phyloP scores from a whole-genome alignment of 2,888 invertebrate genomes.

The Oscheius sp. region DNA sequence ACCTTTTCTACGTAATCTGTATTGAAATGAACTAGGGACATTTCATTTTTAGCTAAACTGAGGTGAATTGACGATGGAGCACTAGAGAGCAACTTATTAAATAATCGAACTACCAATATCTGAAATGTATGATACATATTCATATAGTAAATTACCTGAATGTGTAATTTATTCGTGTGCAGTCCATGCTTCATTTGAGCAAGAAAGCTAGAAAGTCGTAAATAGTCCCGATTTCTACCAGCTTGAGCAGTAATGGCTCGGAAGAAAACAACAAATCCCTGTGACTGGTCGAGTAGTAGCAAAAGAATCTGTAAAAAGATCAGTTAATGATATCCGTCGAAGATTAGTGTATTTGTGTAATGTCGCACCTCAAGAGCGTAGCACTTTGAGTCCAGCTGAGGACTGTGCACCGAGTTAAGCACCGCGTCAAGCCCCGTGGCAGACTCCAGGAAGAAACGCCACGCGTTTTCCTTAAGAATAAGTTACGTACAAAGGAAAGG shows the following conservation, averaged over 20 bases:
- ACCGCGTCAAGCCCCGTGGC: slow-evolving; percentile 65
- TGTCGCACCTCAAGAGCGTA: slow-evolving; percentile 64
- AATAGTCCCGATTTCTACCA: slow-evolving; percentile 62
- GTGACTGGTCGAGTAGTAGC: slow-evolving; percentile 59
- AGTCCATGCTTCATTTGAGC: slow-evolving; percentile 65
- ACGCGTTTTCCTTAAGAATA: slow-evolving; percentile 48
- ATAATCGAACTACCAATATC: slow-evolving; percentile 64
- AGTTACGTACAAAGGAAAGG: neutral
- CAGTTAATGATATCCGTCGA: neutral
- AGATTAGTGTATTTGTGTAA: slow-evolving; percentile 29
- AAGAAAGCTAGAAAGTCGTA: slow-evolving; percentile 59
- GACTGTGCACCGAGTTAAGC: slow-evolving; percentile 63
- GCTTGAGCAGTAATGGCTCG: slow-evolving; percentile 60
- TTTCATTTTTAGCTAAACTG: slow-evolving; percentile 58
- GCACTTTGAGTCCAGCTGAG: slow-evolving; percentile 68
- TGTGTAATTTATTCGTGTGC: slow-evolving; percentile 65
- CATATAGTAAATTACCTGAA: slow-evolving; percentile 52
- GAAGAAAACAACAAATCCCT: slow-evolving; percentile 61
- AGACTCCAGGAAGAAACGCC: slow-evolving; percentile 61
- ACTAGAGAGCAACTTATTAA: slow-evolving; percentile 61
- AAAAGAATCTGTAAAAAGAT: slow-evolving; percentile 53
- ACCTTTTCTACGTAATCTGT: slow-evolving; percentile 62
- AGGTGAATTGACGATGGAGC: slow-evolving; percentile 60
- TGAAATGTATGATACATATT: slow-evolving; percentile 24
- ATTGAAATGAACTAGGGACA: slow-evolving; percentile 59